Conservation (phyloP, 2,797 vertebrate genomes). For the Cyclura pinguis region DNA sequence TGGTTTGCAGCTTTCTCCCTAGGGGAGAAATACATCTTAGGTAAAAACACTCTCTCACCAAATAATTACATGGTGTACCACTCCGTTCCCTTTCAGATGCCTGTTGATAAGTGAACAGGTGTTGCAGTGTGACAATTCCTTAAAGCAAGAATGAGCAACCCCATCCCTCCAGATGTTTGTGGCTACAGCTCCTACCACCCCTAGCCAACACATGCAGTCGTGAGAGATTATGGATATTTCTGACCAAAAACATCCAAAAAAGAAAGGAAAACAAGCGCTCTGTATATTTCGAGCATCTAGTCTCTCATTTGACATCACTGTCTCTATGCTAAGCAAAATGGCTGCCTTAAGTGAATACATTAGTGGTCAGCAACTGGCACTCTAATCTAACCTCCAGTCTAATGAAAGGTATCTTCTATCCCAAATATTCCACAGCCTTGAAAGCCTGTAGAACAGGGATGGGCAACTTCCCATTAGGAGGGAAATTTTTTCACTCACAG, state of each 20-base stretch:
- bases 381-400: not conserved
- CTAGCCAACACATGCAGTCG: no score
- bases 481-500: no score
- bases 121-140: not conserved
- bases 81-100: slow-evolving; percentile 6
- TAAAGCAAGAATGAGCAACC: no score
- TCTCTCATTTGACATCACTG: not conserved
- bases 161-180: no score
- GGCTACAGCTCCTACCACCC: no score
- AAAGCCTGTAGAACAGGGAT: not conserved
- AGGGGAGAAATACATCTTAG: not conserved
- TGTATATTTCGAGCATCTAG: not conserved
- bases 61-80: fast-evolving
- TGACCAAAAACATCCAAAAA: slow-evolving; percentile 1
- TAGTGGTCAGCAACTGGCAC: not conserved
- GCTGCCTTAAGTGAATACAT: not conserved
- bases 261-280: slow-evolving; percentile 20
- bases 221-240: no score
- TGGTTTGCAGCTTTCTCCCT: not conserved
- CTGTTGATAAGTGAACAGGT: not conserved
- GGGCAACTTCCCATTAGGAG: no score
- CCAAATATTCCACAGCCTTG: not conserved
- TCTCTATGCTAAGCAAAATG: not conserved
- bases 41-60: not conserved
- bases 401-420: not conserved